Percentiles rank a stretch among this genome's conserved stretches.
These are phyloP conservation scores for Iphiclides podalirius DNA, from an alignment of 2,888 invertebrate species.

Conservation along the genomic window DNA sequence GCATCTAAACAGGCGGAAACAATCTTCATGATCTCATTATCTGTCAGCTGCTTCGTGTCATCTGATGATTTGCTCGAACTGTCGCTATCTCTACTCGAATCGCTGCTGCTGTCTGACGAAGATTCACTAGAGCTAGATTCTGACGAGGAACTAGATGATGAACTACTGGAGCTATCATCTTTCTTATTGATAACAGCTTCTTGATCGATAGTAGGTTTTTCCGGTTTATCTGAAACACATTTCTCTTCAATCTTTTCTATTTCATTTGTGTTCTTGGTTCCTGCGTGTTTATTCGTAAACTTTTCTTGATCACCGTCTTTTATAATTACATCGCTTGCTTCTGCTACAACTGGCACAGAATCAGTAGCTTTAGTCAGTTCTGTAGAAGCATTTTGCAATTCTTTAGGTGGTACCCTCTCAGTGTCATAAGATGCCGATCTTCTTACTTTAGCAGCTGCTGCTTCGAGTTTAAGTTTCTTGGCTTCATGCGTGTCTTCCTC, in stretches of 20 bases:
- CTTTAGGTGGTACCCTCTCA: constrained; percentile 48
- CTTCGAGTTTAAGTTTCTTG: constrained; percentile 62
- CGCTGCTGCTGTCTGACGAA: constrained; percentile 73
- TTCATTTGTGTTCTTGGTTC: constrained; percentile 26
- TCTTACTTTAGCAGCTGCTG: constrained; percentile 67
- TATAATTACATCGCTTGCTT: constrained; percentile 15
- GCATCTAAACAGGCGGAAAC: constrained; percentile 86
- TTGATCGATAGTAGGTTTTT: constrained; percentile 29
- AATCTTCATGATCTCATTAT: constrained; percentile 80
- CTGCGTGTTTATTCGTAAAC: constrained; percentile 28
- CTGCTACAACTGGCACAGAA: constrained; percentile 27
- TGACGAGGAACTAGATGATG: constrained; percentile 65
- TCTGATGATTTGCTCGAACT: constrained; percentile 63
- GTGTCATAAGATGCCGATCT: constrained; percentile 71
- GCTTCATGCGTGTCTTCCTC: constrained; percentile 66
- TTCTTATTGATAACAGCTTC: constrained; percentile 32
- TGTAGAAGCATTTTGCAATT: constrained; percentile 12
- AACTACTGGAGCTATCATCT: constrained; percentile 60
- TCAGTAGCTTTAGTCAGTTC: constrained; percentile 24
- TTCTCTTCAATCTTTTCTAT: constrained; percentile 32
- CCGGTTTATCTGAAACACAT: constrained; percentile 39
- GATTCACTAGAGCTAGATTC: constrained; percentile 81
- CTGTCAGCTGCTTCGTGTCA: constrained; percentile 60
- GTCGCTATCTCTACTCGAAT: constrained; percentile 77
- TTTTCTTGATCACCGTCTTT: constrained; percentile 29